Percentiles rank a stretch among this genome's conserved stretches.
phyloP scores from a whole-genome alignment of 2,113 vertebrate species.

The Mus musculus region DNA sequence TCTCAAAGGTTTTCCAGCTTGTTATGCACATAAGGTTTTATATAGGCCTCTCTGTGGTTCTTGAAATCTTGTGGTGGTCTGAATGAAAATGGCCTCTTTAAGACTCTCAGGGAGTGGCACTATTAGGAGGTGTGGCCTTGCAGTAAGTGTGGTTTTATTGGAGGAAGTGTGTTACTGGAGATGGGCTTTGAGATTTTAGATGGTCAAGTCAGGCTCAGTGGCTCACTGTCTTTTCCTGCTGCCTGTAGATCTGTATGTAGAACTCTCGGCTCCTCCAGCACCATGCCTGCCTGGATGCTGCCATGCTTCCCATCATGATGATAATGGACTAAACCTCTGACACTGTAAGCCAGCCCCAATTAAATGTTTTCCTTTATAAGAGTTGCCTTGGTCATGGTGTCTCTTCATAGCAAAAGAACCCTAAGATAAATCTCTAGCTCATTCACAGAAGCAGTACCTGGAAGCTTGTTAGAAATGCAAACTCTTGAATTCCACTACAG shows the following conservation, averaged over 20 bases:
- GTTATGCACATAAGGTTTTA: not conserved
- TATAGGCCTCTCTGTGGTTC: not conserved
- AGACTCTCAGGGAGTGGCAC: not conserved
- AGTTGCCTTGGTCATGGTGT: not conserved
- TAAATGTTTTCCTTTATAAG: not conserved
- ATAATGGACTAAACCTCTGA: not conserved
- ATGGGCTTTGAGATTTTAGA: not conserved
- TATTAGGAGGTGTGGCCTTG: not conserved
- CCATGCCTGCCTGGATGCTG: not conserved
- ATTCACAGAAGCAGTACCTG: not conserved
- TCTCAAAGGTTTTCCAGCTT: not conserved
- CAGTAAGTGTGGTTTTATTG: not conserved
- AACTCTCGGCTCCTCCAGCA: not conserved
- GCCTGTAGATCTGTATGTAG: not conserved
- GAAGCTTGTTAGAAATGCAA: constrained; percentile 37
- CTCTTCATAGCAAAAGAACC: not conserved
- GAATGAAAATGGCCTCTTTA: not conserved
- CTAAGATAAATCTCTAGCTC: not conserved
- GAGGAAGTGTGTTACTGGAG: not conserved
- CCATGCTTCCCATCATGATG: not conserved
- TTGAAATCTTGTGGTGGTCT: not conserved
- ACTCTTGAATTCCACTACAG: not conserved
- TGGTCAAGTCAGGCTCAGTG: not conserved
- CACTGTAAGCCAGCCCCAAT: not conserved
- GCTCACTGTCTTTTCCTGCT: not conserved